Conservation (phyloP, 2,113 vertebrate genomes). For the Plotosus lineatus region DNA sequence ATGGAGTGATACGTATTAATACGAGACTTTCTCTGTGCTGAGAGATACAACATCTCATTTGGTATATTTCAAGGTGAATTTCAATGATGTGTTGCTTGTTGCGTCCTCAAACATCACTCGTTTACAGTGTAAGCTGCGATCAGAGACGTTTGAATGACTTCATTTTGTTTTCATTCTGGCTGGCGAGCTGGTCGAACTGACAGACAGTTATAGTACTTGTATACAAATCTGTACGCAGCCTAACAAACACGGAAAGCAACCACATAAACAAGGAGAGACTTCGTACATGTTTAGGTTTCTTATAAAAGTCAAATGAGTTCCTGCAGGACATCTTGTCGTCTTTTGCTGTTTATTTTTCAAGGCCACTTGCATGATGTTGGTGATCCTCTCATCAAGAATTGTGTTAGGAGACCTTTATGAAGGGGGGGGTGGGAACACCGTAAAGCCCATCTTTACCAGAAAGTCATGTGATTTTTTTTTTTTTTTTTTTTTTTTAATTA, state of each 20-base stretch:
- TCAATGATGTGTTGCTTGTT: not conserved
- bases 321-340: too few relatives aligned
- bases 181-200: not conserved
- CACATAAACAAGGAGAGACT: not conserved
- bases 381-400: too few relatives aligned
- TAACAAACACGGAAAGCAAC: not conserved
- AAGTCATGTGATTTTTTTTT: too few relatives aligned
- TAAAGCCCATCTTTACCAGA: too few relatives aligned
- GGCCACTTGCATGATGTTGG: too few relatives aligned
- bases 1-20: not conserved
- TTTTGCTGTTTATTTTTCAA: too few relatives aligned
- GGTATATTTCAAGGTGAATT: not conserved
- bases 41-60: too few relatives aligned
- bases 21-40: not conserved
- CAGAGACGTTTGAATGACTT: not conserved
- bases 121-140: not conserved
- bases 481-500: too few relatives aligned
- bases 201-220: not conserved
- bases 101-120: not conserved
- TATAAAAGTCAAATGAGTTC: too few relatives aligned
- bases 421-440: too few relatives aligned
- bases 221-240: not conserved
- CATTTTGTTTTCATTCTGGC: not conserved
- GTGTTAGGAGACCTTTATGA: too few relatives aligned
- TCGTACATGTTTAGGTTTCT: too few relatives aligned